A percentile compares a stretch with the other conserved stretches of the same genome.
phyloP scores from a whole-genome alignment of 2,888 invertebrate species.

The Galeopsomyia nigrocyanea region DNA sequence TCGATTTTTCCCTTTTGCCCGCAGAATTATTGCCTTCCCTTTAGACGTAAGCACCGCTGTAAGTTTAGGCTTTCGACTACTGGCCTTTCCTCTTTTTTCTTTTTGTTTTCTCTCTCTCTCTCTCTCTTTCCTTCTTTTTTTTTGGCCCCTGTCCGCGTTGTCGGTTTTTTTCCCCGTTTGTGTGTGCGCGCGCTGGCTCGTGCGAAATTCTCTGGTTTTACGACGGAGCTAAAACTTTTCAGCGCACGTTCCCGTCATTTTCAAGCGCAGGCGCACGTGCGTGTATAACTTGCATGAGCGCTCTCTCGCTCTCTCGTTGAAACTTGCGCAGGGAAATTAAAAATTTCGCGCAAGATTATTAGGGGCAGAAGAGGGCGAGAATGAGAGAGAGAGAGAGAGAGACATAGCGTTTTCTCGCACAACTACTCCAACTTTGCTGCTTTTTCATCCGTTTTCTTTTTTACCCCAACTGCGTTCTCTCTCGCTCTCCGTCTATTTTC shows the following conservation, averaged over 20 bases:
- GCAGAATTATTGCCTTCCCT: conserved; percentile 42
- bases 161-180: conserved; percentile 27
- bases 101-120: conserved; percentile 2
- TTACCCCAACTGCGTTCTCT: background rate
- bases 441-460: background rate
- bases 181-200: conserved; percentile 12
- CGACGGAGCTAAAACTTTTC: conserved; percentile 34
- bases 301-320: conserved; percentile 15
- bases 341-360: conserved; percentile 47
- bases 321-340: conserved; percentile 41
- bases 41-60: conserved; percentile 41
- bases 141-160: conserved; percentile 3
- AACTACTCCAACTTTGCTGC: no score
- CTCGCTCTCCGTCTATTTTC: conserved; percentile 6
- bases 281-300: conserved; percentile 31
- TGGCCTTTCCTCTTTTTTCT: no score
- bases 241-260: conserved; percentile 37
- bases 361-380: conserved; percentile 22
- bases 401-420: conserved; percentile 2
- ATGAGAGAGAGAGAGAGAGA: no score
- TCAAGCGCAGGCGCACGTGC: conserved; percentile 33
- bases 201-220: conserved; percentile 38
- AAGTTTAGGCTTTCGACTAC: conserved; percentile 37
- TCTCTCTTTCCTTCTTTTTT: background rate
- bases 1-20: conserved; percentile 36